These are phyloP conservation scores for Pyrrhosoma nymphula DNA, from an alignment of 2,888 invertebrate species.

Conservation along the genomic window DNA sequence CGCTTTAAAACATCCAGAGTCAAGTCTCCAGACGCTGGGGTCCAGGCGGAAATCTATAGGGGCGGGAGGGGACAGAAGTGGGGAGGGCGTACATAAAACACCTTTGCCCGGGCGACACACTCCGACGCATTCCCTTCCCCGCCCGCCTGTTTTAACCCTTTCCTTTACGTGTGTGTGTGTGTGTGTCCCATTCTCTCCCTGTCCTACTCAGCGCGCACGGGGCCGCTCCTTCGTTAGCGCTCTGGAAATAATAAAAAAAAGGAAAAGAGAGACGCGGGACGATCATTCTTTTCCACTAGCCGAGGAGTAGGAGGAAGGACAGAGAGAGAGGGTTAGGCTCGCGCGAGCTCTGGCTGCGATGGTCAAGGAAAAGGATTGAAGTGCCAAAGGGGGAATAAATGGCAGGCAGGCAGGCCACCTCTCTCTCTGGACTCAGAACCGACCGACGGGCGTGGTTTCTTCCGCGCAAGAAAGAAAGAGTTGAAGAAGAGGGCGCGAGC, in stretches of 20 bases:
- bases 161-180: neutral
- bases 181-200: neutral
- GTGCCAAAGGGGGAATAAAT: conserved; percentile 10
- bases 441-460: conserved; percentile 13
- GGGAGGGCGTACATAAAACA: neutral
- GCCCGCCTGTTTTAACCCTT: neutral
- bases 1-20: neutral
- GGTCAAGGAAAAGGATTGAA: neutral
- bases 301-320: neutral
- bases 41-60: neutral
- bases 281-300: neutral
- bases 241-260: neutral
- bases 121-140: neutral
- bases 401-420: neutral
- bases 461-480: neutral
- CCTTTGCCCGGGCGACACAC: conserved; percentile 30
- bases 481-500: neutral
- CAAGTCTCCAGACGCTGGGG: neutral
- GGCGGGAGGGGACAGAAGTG: neutral
- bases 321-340: neutral
- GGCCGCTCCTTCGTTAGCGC: conserved; percentile 29
- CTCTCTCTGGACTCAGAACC: neutral
- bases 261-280: neutral
- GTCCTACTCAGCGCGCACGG: neutral
- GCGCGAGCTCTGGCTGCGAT: neutral